phyloP scores from a whole-genome alignment of 2,888 invertebrate species.

The Lobophora halterata region DNA sequence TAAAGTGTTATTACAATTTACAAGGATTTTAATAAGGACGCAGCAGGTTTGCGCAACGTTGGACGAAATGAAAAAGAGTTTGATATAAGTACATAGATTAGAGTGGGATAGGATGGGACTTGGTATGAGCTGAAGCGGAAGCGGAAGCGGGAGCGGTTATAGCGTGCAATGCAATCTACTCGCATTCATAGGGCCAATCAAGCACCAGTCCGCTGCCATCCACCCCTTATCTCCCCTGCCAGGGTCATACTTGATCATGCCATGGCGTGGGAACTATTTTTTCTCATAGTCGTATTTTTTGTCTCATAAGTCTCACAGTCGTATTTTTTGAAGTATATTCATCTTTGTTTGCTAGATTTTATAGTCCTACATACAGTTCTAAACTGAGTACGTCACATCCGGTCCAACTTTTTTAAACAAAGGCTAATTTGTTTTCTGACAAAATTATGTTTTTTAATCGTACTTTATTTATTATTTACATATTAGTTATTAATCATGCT shows the following conservation, averaged over 20 bases:
- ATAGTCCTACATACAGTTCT: too few species aligned
- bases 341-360: too few species aligned
- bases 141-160: constrained; percentile 34
- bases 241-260: constrained; percentile 25
- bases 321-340: too few species aligned
- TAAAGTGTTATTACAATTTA: constrained; percentile 36
- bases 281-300: too few species aligned
- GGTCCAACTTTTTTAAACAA: too few species aligned
- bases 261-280: too few species aligned
- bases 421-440: too few species aligned
- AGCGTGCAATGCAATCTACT: constrained; percentile 68
- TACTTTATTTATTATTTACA: too few species aligned
- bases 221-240: constrained; percentile 54
- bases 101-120: constrained; percentile 28
- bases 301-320: too few species aligned
- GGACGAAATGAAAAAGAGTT: constrained; percentile 21
- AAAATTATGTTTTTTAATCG: too few species aligned
- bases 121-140: constrained; percentile 6
- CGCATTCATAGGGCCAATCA: constrained; percentile 79
- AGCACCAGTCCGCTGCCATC: constrained; percentile 70
- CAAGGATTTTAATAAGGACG: constrained; percentile 33
- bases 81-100: constrained; percentile 24
- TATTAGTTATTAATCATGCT: too few species aligned
- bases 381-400: too few species aligned
- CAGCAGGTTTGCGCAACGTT: constrained; percentile 25